Conservation (phyloP, 1,140 invertebrate species). For the Belonocnema kinseyi region DNA sequence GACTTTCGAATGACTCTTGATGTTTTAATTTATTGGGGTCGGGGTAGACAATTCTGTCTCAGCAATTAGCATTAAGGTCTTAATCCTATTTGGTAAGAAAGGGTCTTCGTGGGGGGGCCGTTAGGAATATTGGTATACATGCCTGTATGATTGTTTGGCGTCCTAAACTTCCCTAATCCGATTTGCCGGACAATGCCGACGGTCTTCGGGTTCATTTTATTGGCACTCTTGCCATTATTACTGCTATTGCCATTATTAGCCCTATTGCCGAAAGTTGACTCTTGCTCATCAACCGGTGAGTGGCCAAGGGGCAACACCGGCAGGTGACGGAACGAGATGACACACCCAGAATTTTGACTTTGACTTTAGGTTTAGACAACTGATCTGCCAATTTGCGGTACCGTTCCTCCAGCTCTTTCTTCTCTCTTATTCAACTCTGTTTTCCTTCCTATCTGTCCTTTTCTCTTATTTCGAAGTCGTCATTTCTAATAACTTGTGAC, state of each 20-base stretch:
- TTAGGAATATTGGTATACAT: background rate
- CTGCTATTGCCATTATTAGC: conserved; percentile 20
- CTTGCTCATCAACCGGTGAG: conserved; percentile 13
- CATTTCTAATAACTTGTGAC: too few species aligned
- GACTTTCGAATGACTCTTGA: conserved; percentile 28
- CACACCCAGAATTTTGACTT: too few species aligned
- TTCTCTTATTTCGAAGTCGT: too few species aligned
- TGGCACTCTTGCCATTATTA: conserved; percentile 23
- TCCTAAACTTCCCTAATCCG: conserved; percentile 1
- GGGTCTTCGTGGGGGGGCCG: conserved; percentile 9
- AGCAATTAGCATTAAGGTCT: conserved; percentile 36
- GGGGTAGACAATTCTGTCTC: conserved; percentile 16
- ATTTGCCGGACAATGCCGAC: conserved; percentile 1
- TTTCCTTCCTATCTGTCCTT: too few species aligned
- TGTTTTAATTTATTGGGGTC: conserved; percentile 21
- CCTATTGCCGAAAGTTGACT: conserved; percentile 15
- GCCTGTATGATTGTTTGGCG: background rate
- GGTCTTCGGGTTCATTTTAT: conserved; percentile 20
- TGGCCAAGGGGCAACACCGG: too few species aligned
- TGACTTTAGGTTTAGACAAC: background rate
- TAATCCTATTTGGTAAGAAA: conserved; percentile 34
- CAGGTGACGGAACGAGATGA: too few species aligned
- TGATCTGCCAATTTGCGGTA: conserved; percentile 25
- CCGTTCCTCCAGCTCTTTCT: background rate
- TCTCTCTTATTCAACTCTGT: background rate